Percentiles rank a stretch among this genome's conserved stretches.
Evolutionary conservation across 92 coral and sea anemone species (phyloP).

Genomic region (Nematostella vectensis): DNA sequence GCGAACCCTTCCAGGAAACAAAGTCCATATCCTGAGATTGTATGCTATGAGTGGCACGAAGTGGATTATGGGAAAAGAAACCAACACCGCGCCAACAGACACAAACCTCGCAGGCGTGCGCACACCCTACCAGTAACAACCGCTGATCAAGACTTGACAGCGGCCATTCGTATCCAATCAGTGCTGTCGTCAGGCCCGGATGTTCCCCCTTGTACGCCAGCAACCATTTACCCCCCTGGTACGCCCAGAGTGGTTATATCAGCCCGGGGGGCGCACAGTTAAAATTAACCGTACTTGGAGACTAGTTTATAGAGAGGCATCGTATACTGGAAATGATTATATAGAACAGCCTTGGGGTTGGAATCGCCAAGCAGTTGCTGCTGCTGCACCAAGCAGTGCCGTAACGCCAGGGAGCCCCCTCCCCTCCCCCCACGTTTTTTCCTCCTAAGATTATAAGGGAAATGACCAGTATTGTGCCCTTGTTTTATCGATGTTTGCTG

Average conservation of each 20-base stretch:
- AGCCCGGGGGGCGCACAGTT: background rate
- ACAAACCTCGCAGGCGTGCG: background rate
- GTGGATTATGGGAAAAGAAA: background rate
- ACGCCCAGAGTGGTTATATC: background rate
- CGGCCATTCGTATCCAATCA: background rate
- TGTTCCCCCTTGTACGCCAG: slow-evolving; percentile 5
- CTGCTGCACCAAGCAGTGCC: no score
- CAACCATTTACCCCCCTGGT: background rate
- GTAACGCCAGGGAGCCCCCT: no score
- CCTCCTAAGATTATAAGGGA: no score
- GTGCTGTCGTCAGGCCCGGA: background rate
- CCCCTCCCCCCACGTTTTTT: no score
- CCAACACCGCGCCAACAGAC: background rate
- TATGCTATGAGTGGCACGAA: slow-evolving; percentile 2
- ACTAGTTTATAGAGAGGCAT: background rate
- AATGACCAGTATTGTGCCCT: no score
- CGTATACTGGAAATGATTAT: background rate
- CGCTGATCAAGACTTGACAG: background rate
- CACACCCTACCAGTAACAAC: background rate
- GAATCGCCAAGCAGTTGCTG: background rate
- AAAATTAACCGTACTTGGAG: background rate
- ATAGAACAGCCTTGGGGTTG: background rate
- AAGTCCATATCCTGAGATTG: background rate
- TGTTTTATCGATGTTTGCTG: no score
- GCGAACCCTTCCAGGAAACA: background rate